A percentile compares a stretch with the other conserved stretches of the same genome.
Conservation (phyloP, 2,888 invertebrate genomes). For the Phyllotreta cruciferae region DNA sequence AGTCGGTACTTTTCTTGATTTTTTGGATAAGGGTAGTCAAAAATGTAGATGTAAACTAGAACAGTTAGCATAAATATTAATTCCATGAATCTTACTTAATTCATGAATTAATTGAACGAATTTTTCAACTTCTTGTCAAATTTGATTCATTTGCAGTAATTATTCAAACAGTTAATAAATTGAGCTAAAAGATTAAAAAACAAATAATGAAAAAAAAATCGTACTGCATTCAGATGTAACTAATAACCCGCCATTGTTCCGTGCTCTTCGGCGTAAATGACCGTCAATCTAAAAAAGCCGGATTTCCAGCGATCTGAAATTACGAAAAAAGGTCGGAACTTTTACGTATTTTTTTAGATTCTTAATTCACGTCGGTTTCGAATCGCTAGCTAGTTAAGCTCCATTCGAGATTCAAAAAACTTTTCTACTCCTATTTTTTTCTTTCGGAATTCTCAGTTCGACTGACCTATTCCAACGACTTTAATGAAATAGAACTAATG, state of each 20-base stretch:
- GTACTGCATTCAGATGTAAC: neutral
- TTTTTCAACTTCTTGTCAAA: too few species aligned
- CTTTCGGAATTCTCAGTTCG: constrained; percentile 3
- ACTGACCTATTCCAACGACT: neutral
- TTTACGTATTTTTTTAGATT: constrained; percentile 5
- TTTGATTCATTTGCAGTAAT: too few species aligned
- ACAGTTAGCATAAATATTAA: too few species aligned
- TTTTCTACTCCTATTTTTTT: neutral
- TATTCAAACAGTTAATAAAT: too few species aligned
- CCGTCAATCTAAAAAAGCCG: constrained; percentile 4
- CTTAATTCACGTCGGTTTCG: constrained; percentile 17
- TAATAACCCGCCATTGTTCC: constrained; percentile 13
- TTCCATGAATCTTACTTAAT: too few species aligned
- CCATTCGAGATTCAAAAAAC: constrained; percentile 14
- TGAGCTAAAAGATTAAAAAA: too few species aligned
- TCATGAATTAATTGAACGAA: too few species aligned
- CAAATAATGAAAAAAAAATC: too few species aligned
- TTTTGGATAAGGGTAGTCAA: too few species aligned
- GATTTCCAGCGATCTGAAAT: constrained; percentile 3
- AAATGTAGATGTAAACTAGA: too few species aligned
- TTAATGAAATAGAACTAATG: constrained; percentile 16
- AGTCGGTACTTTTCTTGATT: too few species aligned
- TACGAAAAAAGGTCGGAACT: neutral
- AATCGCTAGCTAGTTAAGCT: constrained; percentile 16
- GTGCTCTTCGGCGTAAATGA: constrained; percentile 7